Conservation (phyloP, 2,797 vertebrate species). For the Clamator glandarius region DNA sequence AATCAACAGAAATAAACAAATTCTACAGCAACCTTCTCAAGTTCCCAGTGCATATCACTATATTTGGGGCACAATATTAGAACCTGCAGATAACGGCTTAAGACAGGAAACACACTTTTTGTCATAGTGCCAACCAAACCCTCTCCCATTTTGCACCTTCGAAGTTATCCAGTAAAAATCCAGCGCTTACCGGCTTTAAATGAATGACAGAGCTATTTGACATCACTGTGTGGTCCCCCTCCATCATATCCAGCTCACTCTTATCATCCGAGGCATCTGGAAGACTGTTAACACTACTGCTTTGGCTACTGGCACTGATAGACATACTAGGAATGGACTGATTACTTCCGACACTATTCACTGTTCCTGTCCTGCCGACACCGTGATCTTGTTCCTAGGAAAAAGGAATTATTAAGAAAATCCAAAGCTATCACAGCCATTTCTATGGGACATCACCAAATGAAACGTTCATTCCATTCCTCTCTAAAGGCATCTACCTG, state of each 20-base stretch:
- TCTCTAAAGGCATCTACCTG: constrained; percentile 25
- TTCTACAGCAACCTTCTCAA: not conserved
- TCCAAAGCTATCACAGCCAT: not conserved
- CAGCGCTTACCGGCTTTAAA: constrained; percentile 89
- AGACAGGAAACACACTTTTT: not conserved
- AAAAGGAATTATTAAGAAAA: constrained; percentile 29
- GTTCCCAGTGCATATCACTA: not conserved
- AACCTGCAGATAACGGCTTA: not conserved
- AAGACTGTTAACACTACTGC: constrained; percentile 99
- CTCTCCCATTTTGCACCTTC: not conserved
- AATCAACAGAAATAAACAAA: not conserved
- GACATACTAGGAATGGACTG: constrained; percentile 99
- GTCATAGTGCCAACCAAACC: not conserved
- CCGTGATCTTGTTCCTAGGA: constrained; percentile 91
- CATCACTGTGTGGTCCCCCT: constrained; percentile 97
- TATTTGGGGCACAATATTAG: not conserved
- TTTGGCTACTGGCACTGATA: constrained; percentile 99
- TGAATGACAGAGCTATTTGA: constrained; percentile 98
- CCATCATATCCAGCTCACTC: constrained; percentile 95
- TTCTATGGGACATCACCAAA: not conserved
- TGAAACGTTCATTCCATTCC: not conserved
- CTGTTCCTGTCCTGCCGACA: constrained; percentile 92
- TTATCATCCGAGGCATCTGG: constrained; percentile 94
- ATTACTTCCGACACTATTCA: constrained; percentile 98
- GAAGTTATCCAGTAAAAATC: not conserved